Evolutionary conservation across 2,888 invertebrate genomes (phyloP).

Genomic region (Drosophila helvetica): DNA sequence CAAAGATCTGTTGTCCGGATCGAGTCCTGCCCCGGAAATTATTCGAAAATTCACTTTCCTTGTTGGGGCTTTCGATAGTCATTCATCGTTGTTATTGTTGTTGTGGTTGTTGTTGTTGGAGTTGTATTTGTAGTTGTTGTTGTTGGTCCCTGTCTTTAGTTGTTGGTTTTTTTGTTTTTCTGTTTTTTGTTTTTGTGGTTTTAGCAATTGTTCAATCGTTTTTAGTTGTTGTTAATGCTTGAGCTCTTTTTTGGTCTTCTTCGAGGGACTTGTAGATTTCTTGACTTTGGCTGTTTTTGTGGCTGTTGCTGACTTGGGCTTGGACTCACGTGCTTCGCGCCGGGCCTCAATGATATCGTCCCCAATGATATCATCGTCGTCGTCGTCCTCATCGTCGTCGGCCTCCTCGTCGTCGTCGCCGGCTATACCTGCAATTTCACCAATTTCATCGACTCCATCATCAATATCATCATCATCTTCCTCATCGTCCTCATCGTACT

Average conservation of each 20-base stretch:
- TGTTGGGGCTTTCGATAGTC: slow-evolving; percentile 28
- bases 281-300: slow-evolving; percentile 80
- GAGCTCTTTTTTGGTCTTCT: slow-evolving; percentile 81
- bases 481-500: slow-evolving; percentile 57
- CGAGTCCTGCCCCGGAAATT: slow-evolving; percentile 62
- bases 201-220: slow-evolving; percentile 32
- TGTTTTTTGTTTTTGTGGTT: slow-evolving; percentile 38
- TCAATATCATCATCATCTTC: slow-evolving; percentile 83
- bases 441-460: slow-evolving; percentile 87
- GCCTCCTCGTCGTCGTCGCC: slow-evolving; percentile 88
- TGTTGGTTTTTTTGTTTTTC: slow-evolving; percentile 55
- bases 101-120: slow-evolving; percentile 30
- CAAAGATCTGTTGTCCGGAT: slow-evolving; percentile 55
- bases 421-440: slow-evolving; percentile 87
- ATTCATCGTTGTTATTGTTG: slow-evolving; percentile 32
- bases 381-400: slow-evolving; percentile 87
- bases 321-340: slow-evolving; percentile 93
- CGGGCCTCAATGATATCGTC: slow-evolving; percentile 87
- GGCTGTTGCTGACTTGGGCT: slow-evolving; percentile 89
- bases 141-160: slow-evolving; percentile 53
- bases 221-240: slow-evolving; percentile 70
- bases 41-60: slow-evolving; percentile 37
- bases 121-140: neutral
- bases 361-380: slow-evolving; percentile 88
- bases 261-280: slow-evolving; percentile 82